Evolutionary conservation across 2,888 invertebrate species (phyloP).

Genomic region (Empis stercorea): DNA sequence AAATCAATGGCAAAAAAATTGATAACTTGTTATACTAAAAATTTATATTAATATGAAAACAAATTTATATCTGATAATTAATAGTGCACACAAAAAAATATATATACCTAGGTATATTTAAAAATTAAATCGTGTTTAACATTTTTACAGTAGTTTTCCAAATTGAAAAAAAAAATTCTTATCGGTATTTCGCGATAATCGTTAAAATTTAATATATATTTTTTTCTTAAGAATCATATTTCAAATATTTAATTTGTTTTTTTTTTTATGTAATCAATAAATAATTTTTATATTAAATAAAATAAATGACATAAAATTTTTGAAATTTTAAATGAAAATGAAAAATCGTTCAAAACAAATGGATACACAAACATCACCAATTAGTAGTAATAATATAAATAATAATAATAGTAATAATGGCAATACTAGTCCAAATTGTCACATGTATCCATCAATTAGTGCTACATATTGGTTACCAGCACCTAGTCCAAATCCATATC

Average conservation of each 20-base stretch:
- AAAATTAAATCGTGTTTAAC: slow-evolving; percentile 10
- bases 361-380: slow-evolving; percentile 9
- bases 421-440: slow-evolving; percentile 16
- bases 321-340: slow-evolving; percentile 13
- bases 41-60: too few species aligned
- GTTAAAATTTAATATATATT: neutral
- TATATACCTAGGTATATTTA: too few species aligned
- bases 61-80: slow-evolving; percentile 9
- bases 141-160: slow-evolving; percentile 5
- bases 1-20: too few species aligned
- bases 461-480: slow-evolving; percentile 76
- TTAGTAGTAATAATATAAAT: slow-evolving; percentile 22
- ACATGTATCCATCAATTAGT: slow-evolving; percentile 62
- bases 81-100: slow-evolving; percentile 11
- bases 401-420: slow-evolving; percentile 22
- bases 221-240: neutral
- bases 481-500: slow-evolving; percentile 65
- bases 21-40: too few species aligned
- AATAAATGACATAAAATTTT: too few species aligned
- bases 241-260: neutral
- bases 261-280: neutral
- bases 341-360: slow-evolving; percentile 20
- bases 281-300: neutral
- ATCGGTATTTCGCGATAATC: neutral
- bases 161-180: too few species aligned